Conservation (phyloP, 2,113 vertebrate species). For the Rhinolophus sinicus region DNA sequence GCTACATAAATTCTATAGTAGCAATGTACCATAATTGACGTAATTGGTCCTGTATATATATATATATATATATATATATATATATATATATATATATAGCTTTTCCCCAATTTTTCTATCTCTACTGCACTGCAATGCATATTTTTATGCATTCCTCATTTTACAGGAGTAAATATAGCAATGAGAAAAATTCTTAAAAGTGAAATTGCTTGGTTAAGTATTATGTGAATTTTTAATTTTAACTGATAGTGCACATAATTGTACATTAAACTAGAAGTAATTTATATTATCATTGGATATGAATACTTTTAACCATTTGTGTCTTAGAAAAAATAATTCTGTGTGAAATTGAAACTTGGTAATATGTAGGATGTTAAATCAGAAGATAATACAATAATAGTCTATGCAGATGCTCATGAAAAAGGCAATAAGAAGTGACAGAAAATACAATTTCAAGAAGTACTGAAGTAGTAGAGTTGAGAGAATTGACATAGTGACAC, state of each 20-base stretch:
- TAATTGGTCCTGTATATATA: background rate
- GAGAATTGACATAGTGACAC: conserved; percentile 66
- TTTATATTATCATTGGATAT: background rate
- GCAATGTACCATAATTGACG: background rate
- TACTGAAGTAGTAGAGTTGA: background rate
- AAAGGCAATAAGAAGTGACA: conserved; percentile 29
- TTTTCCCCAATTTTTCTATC: background rate
- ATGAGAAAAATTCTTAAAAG: background rate
- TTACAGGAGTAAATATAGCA: background rate
- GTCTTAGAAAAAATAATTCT: conserved; percentile 49
- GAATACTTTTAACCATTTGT: background rate
- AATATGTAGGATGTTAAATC: background rate
- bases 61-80: too few relatives aligned
- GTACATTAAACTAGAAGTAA: background rate
- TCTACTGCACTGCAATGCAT: background rate
- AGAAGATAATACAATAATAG: background rate
- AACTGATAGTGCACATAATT: background rate
- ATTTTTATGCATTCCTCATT: background rate
- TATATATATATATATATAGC: background rate
- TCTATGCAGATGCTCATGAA: background rate
- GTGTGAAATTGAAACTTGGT: background rate
- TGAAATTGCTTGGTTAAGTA: background rate
- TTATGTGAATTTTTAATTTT: conserved; percentile 15
- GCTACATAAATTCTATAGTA: background rate
- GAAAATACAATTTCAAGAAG: conserved; percentile 30